These are phyloP conservation scores for Ammodytes marinus DNA, from an alignment of 2,113 vertebrate genomes.

Conservation along the genomic window DNA sequence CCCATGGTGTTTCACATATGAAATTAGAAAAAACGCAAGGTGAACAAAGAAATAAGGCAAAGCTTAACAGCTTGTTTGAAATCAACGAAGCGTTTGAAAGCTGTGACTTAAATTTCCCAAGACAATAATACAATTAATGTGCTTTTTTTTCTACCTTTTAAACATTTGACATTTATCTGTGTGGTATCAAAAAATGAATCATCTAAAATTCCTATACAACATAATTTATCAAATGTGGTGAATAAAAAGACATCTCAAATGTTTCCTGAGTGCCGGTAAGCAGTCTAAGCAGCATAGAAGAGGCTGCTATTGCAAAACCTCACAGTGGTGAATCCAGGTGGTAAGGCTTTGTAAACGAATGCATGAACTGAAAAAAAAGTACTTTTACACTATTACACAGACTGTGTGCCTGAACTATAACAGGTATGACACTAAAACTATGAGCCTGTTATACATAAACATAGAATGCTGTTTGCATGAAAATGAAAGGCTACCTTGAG, in stretches of 20 bases:
- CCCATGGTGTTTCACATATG: not conserved
- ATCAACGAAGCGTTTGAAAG: not conserved
- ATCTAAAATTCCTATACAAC: not conserved
- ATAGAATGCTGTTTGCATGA: not conserved
- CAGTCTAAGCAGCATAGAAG: not conserved
- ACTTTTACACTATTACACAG: not conserved
- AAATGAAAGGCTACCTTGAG: slow-evolving; percentile 79
- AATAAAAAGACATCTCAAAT: not conserved
- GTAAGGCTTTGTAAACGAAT: not conserved
- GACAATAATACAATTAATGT: not conserved
- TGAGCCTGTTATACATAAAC: not conserved
- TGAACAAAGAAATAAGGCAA: not conserved
- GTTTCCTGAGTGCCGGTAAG: not conserved
- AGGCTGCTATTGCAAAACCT: not conserved
- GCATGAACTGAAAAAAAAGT: not conserved
- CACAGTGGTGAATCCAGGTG: not conserved
- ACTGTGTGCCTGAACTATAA: not conserved
- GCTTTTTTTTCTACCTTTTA: not conserved
- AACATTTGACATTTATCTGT: not conserved
- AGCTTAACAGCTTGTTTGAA: not conserved
- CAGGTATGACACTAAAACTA: too few species aligned
- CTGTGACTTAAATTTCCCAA: not conserved
- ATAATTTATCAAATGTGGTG: not conserved
- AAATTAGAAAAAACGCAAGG: not conserved
- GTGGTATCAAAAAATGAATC: not conserved